Evolutionary conservation across 2,797 vertebrate species (phyloP).

Genomic region (Anniella stebbinsi): DNA sequence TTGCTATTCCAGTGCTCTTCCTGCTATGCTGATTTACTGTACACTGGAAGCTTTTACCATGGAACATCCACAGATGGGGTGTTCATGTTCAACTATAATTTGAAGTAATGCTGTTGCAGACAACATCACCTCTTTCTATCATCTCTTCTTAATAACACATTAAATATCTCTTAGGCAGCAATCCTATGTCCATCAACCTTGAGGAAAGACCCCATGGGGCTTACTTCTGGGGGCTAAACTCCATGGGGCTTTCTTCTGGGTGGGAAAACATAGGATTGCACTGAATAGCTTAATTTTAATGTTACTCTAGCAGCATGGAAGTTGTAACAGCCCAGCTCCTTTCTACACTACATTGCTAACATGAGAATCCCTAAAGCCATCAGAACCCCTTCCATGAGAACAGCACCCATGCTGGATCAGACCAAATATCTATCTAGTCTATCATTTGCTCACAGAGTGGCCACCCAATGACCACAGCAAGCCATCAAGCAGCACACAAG

Average conservation of each 20-base stretch:
- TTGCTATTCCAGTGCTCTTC: not conserved
- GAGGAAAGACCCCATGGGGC: not conserved
- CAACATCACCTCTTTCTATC: not conserved
- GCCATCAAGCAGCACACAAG: too few relatives aligned
- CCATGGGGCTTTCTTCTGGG: not conserved
- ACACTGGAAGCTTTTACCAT: not conserved
- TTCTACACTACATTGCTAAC: too few relatives aligned
- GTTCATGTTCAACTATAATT: not conserved
- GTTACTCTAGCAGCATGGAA: not conserved
- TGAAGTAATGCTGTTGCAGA: not conserved
- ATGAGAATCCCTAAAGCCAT: too few relatives aligned
- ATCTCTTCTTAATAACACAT: too few relatives aligned
- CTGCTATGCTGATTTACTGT: not conserved
- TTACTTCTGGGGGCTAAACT: not conserved
- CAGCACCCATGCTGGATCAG: too few relatives aligned
- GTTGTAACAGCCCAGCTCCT: too few relatives aligned
- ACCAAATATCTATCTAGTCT: too few relatives aligned
- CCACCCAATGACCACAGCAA: too few relatives aligned
- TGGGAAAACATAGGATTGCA: not conserved
- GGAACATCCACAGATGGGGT: not conserved
- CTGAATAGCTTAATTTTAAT: not conserved
- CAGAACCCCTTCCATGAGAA: too few relatives aligned
- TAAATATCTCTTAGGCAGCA: not conserved
- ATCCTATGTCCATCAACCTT: not conserved
- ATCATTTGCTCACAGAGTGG: too few relatives aligned